These are phyloP conservation scores for Cyphomyrus discorhynchus DNA, from an alignment of 2,113 vertebrate genomes.

Conservation along the genomic window DNA sequence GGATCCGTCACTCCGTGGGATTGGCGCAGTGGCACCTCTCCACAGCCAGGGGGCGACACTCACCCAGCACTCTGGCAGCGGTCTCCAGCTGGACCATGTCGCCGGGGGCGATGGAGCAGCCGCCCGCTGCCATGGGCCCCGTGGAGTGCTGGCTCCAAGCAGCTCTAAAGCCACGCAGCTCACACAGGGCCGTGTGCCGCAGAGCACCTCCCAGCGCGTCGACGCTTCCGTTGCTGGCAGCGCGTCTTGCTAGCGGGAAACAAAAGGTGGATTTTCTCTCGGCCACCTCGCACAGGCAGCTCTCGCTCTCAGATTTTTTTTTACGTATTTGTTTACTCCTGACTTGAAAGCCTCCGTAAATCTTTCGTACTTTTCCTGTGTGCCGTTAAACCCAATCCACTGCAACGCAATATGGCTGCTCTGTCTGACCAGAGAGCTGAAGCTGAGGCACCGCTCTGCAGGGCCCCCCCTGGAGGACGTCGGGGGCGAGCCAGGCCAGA, in stretches of 20 bases:
- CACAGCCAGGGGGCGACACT: slow-evolving; percentile 1
- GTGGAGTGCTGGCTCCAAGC: background rate
- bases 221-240: background rate
- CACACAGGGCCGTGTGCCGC: background rate
- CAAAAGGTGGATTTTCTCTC: slow-evolving; percentile 10
- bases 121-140: background rate
- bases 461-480: slow-evolving; percentile 3
- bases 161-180: background rate
- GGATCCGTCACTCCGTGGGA: background rate
- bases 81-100: slow-evolving; percentile 7
- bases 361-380: background rate
- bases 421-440: background rate
- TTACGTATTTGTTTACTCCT: background rate
- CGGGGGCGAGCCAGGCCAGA: background rate
- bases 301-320: background rate
- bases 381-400: background rate
- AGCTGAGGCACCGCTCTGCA: background rate
- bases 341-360: background rate
- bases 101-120: slow-evolving; percentile 9
- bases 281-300: background rate
- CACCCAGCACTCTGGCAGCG: background rate
- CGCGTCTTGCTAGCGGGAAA: background rate
- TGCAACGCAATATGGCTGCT: background rate
- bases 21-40: background rate
- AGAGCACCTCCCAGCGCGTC: background rate